Evolutionary conservation across 1,140 invertebrate species (phyloP).

Genomic region (Lordiphosa clarofinis): DNA sequence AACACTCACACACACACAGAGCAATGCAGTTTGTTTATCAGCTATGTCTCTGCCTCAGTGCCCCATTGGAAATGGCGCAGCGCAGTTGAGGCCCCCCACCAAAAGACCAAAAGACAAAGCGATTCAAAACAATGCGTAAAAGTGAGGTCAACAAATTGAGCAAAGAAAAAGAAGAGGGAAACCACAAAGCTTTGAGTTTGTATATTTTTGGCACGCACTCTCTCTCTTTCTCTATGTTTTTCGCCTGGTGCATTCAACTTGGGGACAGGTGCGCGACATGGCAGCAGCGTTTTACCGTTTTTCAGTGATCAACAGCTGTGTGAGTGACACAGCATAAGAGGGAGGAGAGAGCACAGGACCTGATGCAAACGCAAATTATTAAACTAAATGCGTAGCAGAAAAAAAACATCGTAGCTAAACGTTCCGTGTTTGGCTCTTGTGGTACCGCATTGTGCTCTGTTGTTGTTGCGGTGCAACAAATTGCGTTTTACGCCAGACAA

Average conservation of each 20-base stretch:
- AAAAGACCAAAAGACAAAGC: constrained; percentile 3
- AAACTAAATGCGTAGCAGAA: constrained; percentile 47
- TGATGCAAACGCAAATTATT: constrained; percentile 45
- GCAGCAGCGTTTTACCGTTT: constrained; percentile 44
- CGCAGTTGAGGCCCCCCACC: neutral
- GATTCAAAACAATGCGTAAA: constrained; percentile 1
- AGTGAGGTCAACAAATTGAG: constrained; percentile 18
- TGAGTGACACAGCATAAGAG: constrained; percentile 13
- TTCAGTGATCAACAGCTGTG: constrained; percentile 52
- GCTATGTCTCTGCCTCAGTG: constrained; percentile 1
- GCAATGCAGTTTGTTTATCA: constrained; percentile 20
- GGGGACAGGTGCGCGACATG: constrained; percentile 46
- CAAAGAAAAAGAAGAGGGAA: constrained; percentile 7
- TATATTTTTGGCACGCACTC: constrained; percentile 30
- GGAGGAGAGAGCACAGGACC: constrained; percentile 7
- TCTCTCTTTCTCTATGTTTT: constrained; percentile 16
- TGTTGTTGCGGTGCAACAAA: constrained; percentile 34
- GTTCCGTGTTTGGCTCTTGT: constrained; percentile 2
- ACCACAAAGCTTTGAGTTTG: constrained; percentile 21
- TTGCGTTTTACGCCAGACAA: constrained; percentile 30
- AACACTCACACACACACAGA: constrained; percentile 4
- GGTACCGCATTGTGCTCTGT: constrained; percentile 15
- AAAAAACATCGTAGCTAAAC: constrained; percentile 14
- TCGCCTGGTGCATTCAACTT: constrained; percentile 57
- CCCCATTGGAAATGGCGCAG: constrained; percentile 13